Percentiles rank a stretch among this genome's conserved stretches.
phyloP scores from a whole-genome alignment of 2,113 vertebrate species.

The Sylvia atricapilla region DNA sequence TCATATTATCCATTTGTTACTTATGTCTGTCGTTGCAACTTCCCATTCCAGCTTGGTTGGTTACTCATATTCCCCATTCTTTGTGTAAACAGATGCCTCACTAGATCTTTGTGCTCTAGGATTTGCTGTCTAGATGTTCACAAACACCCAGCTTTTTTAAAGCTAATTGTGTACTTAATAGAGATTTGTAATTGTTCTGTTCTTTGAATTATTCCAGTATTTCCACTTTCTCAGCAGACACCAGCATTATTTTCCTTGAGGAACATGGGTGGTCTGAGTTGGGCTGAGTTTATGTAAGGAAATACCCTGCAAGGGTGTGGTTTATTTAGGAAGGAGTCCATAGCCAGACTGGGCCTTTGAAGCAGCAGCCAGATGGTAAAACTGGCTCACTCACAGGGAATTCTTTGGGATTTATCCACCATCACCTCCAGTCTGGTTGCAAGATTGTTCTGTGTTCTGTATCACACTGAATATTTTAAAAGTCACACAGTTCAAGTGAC shows the following conservation, averaged over 20 bases:
- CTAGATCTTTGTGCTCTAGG: neutral
- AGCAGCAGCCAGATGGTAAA: neutral
- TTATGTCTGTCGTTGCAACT: neutral
- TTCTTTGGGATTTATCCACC: neutral
- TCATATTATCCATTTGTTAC: neutral
- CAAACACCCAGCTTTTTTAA: neutral
- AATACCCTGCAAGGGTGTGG: neutral
- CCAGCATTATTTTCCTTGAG: neutral
- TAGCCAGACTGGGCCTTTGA: constrained; percentile 13
- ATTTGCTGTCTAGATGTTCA: neutral
- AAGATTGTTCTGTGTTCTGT: neutral
- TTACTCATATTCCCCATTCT: neutral
- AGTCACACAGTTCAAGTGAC: neutral
- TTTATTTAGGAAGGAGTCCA: constrained; percentile 25
- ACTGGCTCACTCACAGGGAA: neutral
- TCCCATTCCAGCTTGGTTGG: neutral
- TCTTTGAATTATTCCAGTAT: constrained; percentile 24
- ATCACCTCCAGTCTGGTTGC: neutral
- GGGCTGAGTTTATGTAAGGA: constrained; percentile 24
- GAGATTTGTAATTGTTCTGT: neutral
- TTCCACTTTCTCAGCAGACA: constrained; percentile 32
- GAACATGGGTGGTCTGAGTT: neutral
- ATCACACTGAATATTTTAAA: neutral
- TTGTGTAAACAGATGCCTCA: neutral
- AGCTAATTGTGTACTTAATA: neutral